Base-by-base conservation (phyloP, 2,888 invertebrate genomes). In the Synanthedon vespiformis region DNA sequence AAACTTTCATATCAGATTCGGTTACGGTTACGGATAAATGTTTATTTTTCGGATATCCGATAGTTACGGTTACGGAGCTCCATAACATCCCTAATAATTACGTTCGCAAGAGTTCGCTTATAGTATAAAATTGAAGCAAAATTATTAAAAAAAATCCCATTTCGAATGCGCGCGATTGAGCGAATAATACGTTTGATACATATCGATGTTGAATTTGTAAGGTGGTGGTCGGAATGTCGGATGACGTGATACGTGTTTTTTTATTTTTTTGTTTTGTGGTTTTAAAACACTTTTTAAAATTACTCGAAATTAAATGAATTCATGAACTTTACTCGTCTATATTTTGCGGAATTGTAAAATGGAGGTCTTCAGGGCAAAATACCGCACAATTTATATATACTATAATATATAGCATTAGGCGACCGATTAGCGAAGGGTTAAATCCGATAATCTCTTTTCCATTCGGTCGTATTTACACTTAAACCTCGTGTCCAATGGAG, bases 341-440 rank as follows among this genome's bases (percentile, higher is more conserved):
- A 34, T 34, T 34, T 34, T 34, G 34, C 34, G 34, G 34, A 34
- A 34, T 2, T 34, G 34, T 10, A 34, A 34, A 34, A 34, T 8
- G 5, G 27, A 57, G 60, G 63, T 60, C 59, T 62, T 62, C 53
- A 58, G 34, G 27, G 67, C 72, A 71, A 65, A 68, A 67, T 65
- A 64, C 74, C 80, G 84, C 84, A 83, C 84, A 83, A 84, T 67
- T 77, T 18, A 53, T 14, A 18, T 18, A 16, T 16, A 16, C 2
- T 16, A 16, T 53, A 64, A 16, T 53, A 64, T 74, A 34, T 34
- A 76, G 70, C 64, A 60, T 61, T 59, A 67, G 56, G 64, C 69
- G 68, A 44, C 44, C 65, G 61, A 67, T 56, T 73, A 55, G 65
- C 44, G 44, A 13, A 44, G 53, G 22, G 48, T 48, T 51, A 61